These are phyloP conservation scores for Cosmia trapezina DNA, from an alignment of 2,888 invertebrate genomes.

Conservation along the genomic window DNA sequence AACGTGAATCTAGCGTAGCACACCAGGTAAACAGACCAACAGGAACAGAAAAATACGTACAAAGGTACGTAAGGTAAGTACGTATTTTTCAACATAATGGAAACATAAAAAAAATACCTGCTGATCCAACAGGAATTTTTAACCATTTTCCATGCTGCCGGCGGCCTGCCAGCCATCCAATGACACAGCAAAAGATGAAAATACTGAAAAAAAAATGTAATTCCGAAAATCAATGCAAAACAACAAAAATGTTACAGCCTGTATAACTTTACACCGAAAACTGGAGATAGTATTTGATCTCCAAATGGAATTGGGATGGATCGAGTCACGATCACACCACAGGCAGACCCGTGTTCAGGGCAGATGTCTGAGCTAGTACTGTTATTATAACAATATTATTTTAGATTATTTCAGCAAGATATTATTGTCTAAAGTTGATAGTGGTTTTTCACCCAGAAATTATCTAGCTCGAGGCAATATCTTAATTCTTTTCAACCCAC, in stretches of 20 bases:
- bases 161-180: too few species aligned
- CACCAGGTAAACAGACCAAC: too few species aligned
- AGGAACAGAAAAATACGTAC: too few species aligned
- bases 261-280: conserved; percentile 63
- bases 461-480: neutral
- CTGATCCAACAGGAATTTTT: too few species aligned
- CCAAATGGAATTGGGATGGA: conserved; percentile 68
- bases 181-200: too few species aligned
- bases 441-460: neutral
- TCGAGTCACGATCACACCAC: conserved; percentile 55
- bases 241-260: conserved; percentile 55
- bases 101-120: too few species aligned
- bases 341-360: conserved; percentile 23
- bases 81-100: too few species aligned
- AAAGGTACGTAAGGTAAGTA: too few species aligned
- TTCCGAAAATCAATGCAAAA: neutral
- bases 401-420: neutral
- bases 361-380: conserved; percentile 20
- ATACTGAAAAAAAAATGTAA: too few species aligned
- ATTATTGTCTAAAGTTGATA: neutral
- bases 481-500: too few species aligned
- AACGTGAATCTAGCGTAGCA: too few species aligned
- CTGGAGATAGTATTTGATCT: conserved; percentile 71
- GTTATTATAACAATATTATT: conserved; percentile 1
- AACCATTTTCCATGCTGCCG: too few species aligned